A percentile compares a stretch with the other conserved stretches of the same genome.
phyloP scores from a whole-genome alignment of 2,113 vertebrate genomes.

The Limnothrissa miodon region DNA sequence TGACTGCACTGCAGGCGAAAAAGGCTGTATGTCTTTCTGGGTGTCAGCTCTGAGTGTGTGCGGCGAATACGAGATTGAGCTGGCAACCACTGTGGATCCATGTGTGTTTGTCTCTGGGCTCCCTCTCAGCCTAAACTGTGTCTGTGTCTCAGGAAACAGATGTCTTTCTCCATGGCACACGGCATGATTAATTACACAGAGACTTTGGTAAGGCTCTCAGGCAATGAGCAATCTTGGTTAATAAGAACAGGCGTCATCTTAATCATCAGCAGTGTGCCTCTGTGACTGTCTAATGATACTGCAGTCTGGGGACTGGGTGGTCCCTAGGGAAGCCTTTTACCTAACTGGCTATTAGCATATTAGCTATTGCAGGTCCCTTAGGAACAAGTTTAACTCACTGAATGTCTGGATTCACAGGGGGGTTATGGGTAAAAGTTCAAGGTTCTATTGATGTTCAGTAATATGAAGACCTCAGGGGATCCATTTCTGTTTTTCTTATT shows the following conservation, averaged over 20 bases:
- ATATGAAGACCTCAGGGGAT: constrained; percentile 21
- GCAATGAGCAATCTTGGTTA: constrained; percentile 42
- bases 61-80: not conserved
- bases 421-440: constrained; percentile 28
- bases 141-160: constrained; percentile 26
- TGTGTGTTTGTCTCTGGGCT: constrained; percentile 24
- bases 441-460: constrained; percentile 12
- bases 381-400: constrained; percentile 4
- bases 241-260: constrained; percentile 21
- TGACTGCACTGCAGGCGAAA: not conserved
- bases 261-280: constrained; percentile 32
- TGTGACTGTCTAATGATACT: constrained; percentile 23
- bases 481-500: constrained; percentile 7
- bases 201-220: constrained; percentile 40
- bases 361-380: constrained; percentile 27
- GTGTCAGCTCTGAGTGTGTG: not conserved
- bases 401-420: not conserved
- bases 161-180: constrained; percentile 25
- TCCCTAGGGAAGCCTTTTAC: constrained; percentile 27
- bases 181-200: constrained; percentile 41
- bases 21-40: not conserved
- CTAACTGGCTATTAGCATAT: constrained; percentile 52
- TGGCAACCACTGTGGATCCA: not conserved
- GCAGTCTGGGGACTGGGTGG: constrained; percentile 12
- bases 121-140: constrained; percentile 13